Evolutionary conservation across 2,888 invertebrate species (phyloP).

Genomic region (Synanthedon tipuliformis): DNA sequence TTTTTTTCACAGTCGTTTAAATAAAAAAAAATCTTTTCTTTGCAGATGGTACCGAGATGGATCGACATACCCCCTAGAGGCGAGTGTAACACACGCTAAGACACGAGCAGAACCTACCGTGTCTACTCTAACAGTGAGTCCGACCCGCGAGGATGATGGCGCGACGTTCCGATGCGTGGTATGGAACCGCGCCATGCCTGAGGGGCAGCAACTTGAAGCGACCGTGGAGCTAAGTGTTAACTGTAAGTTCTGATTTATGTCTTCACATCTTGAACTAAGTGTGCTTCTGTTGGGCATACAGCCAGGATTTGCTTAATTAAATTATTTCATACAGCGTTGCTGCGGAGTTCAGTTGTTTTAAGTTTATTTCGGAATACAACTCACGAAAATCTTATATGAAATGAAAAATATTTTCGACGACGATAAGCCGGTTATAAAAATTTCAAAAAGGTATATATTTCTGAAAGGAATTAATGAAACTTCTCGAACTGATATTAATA

Average conservation of each 20-base stretch:
- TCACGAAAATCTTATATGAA: no score
- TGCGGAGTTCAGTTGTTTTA: not conserved
- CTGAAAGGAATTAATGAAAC: no score
- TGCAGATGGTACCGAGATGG: constrained; percentile 86
- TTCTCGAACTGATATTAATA: no score
- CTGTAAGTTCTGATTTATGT: constrained; percentile 74
- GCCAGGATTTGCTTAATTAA: not conserved
- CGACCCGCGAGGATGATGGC: constrained; percentile 86
- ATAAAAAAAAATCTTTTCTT: no score
- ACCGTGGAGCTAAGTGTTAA: constrained; percentile 86
- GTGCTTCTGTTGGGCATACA: not conserved
- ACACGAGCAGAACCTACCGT: constrained; percentile 81
- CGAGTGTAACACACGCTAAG: constrained; percentile 76
- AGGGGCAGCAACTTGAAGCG: constrained; percentile 82
- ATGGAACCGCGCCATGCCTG: constrained; percentile 88
- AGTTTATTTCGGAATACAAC: no score
- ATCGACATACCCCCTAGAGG: constrained; percentile 77
- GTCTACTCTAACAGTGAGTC: constrained; percentile 80
- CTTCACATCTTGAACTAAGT: not conserved
- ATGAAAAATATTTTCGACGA: no score
- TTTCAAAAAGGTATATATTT: no score
- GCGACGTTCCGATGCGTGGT: constrained; percentile 88
- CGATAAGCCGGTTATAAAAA: no score
- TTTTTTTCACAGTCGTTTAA: not conserved
- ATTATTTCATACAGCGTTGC: not conserved